Evolutionary conservation across 2,113 vertebrate genomes (phyloP), one percentile per base, ranked within the genome.

Genomic region (Corvus moneduloides): DNA sequence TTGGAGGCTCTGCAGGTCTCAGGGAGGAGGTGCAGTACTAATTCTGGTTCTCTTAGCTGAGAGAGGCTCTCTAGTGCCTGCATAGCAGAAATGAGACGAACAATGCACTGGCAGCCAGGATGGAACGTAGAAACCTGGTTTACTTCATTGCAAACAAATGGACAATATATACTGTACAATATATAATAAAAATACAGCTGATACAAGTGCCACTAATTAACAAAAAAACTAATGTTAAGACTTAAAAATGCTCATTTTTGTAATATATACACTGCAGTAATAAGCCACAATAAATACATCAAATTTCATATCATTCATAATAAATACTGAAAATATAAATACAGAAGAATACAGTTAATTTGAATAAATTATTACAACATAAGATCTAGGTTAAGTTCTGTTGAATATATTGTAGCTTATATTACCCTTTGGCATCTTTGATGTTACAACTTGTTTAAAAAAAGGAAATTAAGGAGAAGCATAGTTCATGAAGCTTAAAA

Each of bases 221-320:
- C 96, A 92, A 97, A 98, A 97, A 76, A 91, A 2, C 98, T 98
- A 98, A 97, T 87, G 79, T 97, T 97, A 97, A 97, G 96, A 98
- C 97, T 97, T 98, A 97, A 97, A 98, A 98, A 98, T 97, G 97
- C 98, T 98, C 95, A 98, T 98, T 98, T 96, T 93, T 98, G 98
- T 98, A 98, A 97, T 98, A 98, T 98, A 98, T 99, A 99, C 98
- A 99, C 97, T 98, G 98, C 98, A 98, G 98, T 98, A 99, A 98
- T 98, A 99, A 99, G 98, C 98, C 98, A 99, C 99, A 99, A 99
- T 99, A 99, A 99, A 99, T 99, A 99, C 98, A 99, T 98, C 94
- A 98, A 98, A 98, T 97, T 98, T 97, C 98, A 98, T 98, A 98
- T 99, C 98, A 99, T 99, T 99, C 98, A 98, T 98, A 99, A 99